Percentiles rank a stretch among this genome's conserved stretches.
phyloP scores from a whole-genome alignment of 2,113 vertebrate species.

The Acrocephalus arundinaceus region DNA sequence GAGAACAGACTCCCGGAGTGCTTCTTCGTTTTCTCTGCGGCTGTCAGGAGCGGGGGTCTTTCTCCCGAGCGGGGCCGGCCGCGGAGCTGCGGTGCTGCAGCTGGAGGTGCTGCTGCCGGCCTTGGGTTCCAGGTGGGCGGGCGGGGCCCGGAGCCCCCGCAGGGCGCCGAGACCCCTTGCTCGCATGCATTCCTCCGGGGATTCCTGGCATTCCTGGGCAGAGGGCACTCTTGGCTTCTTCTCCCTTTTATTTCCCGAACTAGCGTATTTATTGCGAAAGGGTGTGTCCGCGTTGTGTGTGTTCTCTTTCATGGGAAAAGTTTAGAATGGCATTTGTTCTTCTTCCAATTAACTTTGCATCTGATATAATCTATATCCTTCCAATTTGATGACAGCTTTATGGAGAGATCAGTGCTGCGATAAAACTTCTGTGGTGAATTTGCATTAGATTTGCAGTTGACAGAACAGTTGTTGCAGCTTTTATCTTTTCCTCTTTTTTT shows the following conservation, averaged over 20 bases:
- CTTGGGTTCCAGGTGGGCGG: neutral
- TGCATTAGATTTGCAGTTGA: neutral
- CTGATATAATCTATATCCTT: neutral
- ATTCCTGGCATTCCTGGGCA: constrained; percentile 52
- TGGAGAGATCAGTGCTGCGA: neutral
- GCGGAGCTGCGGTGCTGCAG: neutral
- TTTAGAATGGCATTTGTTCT: neutral
- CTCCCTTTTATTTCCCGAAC: neutral
- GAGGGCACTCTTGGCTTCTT: neutral
- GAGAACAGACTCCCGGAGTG: neutral
- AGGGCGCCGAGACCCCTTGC: neutral
- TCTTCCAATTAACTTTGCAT: neutral
- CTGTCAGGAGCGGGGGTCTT: neutral
- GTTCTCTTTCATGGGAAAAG: constrained; percentile 2
- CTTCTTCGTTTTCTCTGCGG: neutral
- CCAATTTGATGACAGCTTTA: neutral
- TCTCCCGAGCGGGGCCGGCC: neutral
- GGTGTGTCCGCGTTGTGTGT: neutral
- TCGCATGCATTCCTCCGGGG: constrained; percentile 7
- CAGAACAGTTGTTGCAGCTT: neutral
- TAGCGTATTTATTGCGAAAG: neutral
- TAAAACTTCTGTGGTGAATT: neutral
- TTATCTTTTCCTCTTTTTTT: neutral
- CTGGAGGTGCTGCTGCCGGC: neutral
- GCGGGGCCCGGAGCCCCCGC: neutral